A percentile compares a stretch with the other conserved stretches of the same genome.
These are phyloP conservation scores for Phocides pigmalion DNA, from an alignment of 1,140 invertebrate species.

Conservation along the genomic window DNA sequence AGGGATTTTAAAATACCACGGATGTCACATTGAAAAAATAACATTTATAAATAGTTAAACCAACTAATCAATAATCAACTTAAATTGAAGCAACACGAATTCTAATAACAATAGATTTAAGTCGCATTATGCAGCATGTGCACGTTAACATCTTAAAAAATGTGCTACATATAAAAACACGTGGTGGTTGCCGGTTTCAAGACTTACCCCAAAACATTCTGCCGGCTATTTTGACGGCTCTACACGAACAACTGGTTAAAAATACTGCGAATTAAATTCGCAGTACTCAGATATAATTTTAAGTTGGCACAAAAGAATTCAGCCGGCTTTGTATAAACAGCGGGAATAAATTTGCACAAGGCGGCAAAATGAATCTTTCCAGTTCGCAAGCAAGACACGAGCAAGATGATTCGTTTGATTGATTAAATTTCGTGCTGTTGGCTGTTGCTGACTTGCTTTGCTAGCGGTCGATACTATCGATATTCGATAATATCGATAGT, in stretches of 20 bases:
- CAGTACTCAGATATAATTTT: not conserved
- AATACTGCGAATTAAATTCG: constrained; percentile 19
- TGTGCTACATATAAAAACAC: constrained; percentile 48
- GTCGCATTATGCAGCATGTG: not conserved
- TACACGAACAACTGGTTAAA: constrained; percentile 9
- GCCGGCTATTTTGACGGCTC: constrained; percentile 38
- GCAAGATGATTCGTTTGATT: not conserved
- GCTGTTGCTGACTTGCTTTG: no score
- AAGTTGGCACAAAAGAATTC: not conserved
- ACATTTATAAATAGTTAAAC: not conserved
- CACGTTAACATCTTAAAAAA: constrained; percentile 4
- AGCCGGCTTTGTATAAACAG: not conserved
- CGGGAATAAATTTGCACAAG: constrained; percentile 16
- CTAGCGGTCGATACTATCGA: no score
- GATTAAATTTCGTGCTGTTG: no score
- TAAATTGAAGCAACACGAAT: not conserved
- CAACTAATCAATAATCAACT: not conserved
- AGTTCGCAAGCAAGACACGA: constrained; percentile 1
- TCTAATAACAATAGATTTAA: not conserved
- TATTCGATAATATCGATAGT: no score
- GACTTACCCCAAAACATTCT: constrained; percentile 81
- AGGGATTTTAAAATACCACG: no score
- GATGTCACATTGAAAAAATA: not conserved
- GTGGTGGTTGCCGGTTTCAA: constrained; percentile 63
- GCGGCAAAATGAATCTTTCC: constrained; percentile 35